phyloP scores from a whole-genome alignment of 2,797 vertebrate genomes.

The Artibeus jamaicensis region DNA sequence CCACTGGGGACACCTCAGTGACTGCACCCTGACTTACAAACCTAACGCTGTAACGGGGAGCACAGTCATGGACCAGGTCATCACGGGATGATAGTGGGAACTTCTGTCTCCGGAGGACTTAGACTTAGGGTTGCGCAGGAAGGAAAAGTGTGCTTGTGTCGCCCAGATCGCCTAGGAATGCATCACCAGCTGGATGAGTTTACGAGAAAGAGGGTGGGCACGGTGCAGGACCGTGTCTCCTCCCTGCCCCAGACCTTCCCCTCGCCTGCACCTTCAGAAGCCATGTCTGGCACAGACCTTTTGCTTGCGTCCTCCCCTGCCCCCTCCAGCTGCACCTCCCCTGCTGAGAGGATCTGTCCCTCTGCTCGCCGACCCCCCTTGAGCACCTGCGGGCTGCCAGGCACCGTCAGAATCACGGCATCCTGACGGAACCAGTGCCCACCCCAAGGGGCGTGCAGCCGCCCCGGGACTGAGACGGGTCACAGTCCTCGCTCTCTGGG shows the following conservation, averaged over 20 bases:
- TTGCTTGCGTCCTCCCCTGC: background rate
- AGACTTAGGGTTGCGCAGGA: background rate
- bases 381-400: background rate
- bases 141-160: background rate
- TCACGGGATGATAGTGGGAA: accelerated
- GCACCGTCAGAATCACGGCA: background rate
- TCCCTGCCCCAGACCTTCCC: background rate
- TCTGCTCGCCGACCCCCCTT: background rate
- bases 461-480: background rate
- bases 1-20: background rate
- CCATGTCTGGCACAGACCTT: background rate
- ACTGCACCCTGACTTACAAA: background rate
- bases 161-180: background rate
- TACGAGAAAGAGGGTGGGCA: accelerated
- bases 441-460: accelerated
- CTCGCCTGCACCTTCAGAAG: background rate
- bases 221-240: accelerated
- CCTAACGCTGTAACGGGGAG: accelerated
- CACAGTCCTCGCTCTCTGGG: accelerated
- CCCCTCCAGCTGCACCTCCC: background rate
- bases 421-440: no score
- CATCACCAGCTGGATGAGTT: background rate
- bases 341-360: background rate
- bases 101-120: background rate
- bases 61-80: background rate